Evolutionary conservation across 2,797 vertebrate species (phyloP), one percentile per base, ranked within the genome.

Genomic region (Acipenser ruthenus): DNA sequence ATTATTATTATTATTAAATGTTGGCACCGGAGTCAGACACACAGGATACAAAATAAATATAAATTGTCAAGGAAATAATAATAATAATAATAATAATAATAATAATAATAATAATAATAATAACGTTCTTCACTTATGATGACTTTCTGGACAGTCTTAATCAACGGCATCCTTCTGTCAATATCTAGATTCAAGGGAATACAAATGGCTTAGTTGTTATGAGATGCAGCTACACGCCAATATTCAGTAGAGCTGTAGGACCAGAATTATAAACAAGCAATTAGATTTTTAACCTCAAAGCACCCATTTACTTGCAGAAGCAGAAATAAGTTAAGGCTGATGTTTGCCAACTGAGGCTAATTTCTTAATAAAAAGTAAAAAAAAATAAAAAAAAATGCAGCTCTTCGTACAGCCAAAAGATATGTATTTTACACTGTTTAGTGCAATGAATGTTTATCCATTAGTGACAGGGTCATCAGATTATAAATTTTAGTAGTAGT

Each of bases 1-100:
- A 37, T 37, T 37, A 37, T 37, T 37, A 37, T 37, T 37, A 37
- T 37, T 37, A 37, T 37, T 37, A 37, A 83, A 66, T 72, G 74
- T 60, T 78, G 78, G 76, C 77, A 79, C 78, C 78, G 78, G 82
- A 71, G 67, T 67, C 82, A 78, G 80, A 75, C 72, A 12, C 23
- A 37, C 23, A 37, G 23, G 23, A 37, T 37, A 37, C 2, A 37
- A 37, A 37, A 37, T 37, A 37, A 37, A 37, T 37, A 37, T 3
- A 37, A 37, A 37, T 37, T 37, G 2, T 1, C 23, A 37, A 37
- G 23, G 23, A 37, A 37, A 37, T 37, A 37, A 37, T 37, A 37
- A 3, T 37, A 37, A 18, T 18, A 18, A 18, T 18, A 18, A 18
- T 18, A 18, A 18, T 18, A 18, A 18, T 18, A 18, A 18, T 1